A percentile compares a stretch with the other conserved stretches of the same genome.
phyloP scores from a whole-genome alignment of 2,888 invertebrate species.

The Drosophila maculinotata region DNA sequence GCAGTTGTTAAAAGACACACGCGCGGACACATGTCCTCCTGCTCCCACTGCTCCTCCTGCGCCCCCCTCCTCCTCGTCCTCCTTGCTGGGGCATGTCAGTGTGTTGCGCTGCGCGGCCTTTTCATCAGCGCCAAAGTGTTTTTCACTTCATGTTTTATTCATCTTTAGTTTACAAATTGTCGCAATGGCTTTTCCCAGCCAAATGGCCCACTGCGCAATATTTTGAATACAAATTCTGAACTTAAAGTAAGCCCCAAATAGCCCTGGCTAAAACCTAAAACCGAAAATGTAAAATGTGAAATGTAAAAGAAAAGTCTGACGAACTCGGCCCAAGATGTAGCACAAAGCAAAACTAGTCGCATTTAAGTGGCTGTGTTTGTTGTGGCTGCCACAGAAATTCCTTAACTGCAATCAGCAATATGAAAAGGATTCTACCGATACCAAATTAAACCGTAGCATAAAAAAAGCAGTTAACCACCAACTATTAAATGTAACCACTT shows the following conservation, averaged over 20 bases:
- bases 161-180: slow-evolving; percentile 74
- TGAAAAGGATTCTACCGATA: too few species aligned
- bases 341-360: not conserved
- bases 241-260: slow-evolving; percentile 40
- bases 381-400: too few species aligned
- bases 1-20: slow-evolving; percentile 64
- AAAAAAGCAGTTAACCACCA: not conserved
- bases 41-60: not conserved
- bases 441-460: not conserved
- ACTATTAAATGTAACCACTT: not conserved
- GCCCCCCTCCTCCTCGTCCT: rapidly evolving
- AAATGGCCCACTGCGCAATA: slow-evolving; percentile 44
- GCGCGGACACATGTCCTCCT: slow-evolving; percentile 35
- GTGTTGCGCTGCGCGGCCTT: slow-evolving; percentile 28
- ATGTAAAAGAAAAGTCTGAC: not conserved
- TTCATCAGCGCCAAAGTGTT: slow-evolving; percentile 51
- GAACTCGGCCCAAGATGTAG: not conserved
- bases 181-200: slow-evolving; percentile 39
- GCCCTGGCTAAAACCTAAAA: slow-evolving; percentile 3
- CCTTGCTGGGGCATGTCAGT: slow-evolving; percentile 1
- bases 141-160: slow-evolving; percentile 76
- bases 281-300: too few species aligned
- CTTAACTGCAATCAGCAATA: too few species aligned
- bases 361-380: too few species aligned
- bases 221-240: slow-evolving; percentile 66